These are phyloP conservation scores for Nasonia longicornis DNA, from an alignment of 1,140 invertebrate species.

Conservation along the genomic window DNA sequence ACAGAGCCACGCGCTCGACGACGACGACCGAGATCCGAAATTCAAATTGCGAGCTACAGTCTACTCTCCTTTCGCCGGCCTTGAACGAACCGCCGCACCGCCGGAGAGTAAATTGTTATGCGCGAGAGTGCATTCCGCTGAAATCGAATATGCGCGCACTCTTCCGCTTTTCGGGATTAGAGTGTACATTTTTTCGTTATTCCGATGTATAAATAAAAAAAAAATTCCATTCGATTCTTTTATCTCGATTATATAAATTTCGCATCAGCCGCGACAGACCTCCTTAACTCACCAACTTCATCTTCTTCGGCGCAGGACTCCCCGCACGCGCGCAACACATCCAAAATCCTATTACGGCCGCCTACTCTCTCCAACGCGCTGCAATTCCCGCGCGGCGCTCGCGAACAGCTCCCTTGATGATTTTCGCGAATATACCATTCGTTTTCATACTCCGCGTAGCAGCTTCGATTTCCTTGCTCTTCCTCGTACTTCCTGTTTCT, in stretches of 20 bases:
- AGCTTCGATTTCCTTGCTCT: neutral
- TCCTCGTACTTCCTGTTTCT: neutral
- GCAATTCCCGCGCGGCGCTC: neutral
- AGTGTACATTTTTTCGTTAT: neutral
- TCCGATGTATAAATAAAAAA: no score
- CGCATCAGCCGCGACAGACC: no score
- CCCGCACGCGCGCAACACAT: no score
- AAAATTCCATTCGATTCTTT: no score
- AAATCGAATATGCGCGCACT: neutral
- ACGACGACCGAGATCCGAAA: constrained; percentile 12
- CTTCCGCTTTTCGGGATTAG: neutral
- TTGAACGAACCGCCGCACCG: neutral
- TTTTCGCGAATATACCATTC: constrained; percentile 3
- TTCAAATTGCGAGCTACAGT: neutral
- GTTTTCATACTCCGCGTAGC: constrained; percentile 4
- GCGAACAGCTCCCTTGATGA: neutral
- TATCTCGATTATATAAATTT: no score
- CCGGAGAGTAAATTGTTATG: neutral
- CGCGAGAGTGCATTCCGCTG: neutral
- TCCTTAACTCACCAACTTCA: neutral
- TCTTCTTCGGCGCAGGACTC: neutral
- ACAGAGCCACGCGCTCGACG: no score
- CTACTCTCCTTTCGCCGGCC: neutral
- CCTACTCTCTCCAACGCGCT: neutral
- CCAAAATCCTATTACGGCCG: neutral